phyloP scores from a whole-genome alignment of 2,888 invertebrate species.

The Philaethria dido region DNA sequence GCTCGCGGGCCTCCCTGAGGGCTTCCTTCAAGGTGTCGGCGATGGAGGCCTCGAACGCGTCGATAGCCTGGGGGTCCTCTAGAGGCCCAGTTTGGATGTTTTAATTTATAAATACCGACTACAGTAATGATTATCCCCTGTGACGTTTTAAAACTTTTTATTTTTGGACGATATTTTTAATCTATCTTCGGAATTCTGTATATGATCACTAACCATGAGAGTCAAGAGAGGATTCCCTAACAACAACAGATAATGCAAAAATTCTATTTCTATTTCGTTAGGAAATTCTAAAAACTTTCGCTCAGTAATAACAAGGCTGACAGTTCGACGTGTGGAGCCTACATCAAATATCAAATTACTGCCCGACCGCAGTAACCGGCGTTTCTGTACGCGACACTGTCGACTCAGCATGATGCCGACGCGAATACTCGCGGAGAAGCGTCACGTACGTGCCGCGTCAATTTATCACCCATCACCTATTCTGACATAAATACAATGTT shows the following conservation, averaged over 20 bases:
- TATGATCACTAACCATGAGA: too few species aligned
- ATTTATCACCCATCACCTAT: constrained; percentile 58
- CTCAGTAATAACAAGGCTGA: constrained; percentile 26
- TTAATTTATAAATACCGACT: too few species aligned
- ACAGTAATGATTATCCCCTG: too few species aligned
- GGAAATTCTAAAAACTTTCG: constrained; percentile 7
- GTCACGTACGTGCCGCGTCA: constrained; percentile 67
- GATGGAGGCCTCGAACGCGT: too few species aligned
- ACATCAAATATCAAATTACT: constrained; percentile 53
- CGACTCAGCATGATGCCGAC: constrained; percentile 55
- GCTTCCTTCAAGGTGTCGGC: too few species aligned
- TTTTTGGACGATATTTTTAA: too few species aligned
- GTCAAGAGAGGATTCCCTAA: too few species aligned
- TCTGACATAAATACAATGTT: constrained; percentile 20
- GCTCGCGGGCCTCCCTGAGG: too few species aligned
- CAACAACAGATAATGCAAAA: neutral
- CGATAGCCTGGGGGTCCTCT: too few species aligned
- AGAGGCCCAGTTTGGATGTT: too few species aligned
- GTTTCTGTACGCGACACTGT: constrained; percentile 51
- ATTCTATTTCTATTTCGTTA: neutral
- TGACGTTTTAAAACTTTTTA: too few species aligned
- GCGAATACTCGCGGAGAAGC: constrained; percentile 47
- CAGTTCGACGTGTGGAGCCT: constrained; percentile 33
- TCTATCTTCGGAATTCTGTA: too few species aligned
- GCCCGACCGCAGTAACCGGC: constrained; percentile 45